A percentile compares a stretch with the other conserved stretches of the same genome.
phyloP scores from a whole-genome alignment of 23 tunicate species.

The Diplosoma virens region DNA sequence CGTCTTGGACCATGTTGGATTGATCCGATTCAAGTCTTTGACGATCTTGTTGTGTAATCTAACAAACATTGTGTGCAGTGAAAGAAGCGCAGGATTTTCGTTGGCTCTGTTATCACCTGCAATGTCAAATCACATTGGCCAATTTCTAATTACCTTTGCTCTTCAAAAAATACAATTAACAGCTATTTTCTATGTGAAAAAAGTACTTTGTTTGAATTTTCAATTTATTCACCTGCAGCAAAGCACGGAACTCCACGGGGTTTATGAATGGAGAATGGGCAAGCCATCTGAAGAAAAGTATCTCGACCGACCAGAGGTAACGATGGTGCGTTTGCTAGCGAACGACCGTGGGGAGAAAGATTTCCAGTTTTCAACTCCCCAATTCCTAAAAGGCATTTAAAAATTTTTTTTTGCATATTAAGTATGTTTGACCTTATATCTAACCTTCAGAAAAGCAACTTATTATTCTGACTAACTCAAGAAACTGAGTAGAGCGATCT shows the following conservation, averaged over 20 bases:
- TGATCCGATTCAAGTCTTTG: conserved; percentile 7
- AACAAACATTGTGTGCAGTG: too few species aligned
- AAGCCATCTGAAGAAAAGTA: conserved; percentile 25
- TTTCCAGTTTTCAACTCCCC: conserved; percentile 36
- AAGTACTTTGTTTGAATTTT: too few species aligned
- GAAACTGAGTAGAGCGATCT: too few species aligned
- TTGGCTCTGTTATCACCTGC: conserved; percentile 71
- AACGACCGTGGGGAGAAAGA: conserved; percentile 1
- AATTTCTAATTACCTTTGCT: too few species aligned
- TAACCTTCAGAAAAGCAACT: too few species aligned
- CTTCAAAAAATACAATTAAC: too few species aligned
- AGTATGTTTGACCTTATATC: too few species aligned
- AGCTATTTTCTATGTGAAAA: too few species aligned
- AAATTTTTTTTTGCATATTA: too few species aligned
- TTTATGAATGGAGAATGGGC: conserved; percentile 43
- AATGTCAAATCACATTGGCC: background rate
- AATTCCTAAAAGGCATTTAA: conserved; percentile 32
- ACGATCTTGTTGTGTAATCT: conserved; percentile 54
- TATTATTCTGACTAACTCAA: too few species aligned
- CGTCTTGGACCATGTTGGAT: conserved; percentile 24
- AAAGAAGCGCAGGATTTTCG: too few species aligned
- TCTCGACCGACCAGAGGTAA: conserved; percentile 28
- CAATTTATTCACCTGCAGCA: conserved; percentile 75
- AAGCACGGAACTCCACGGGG: conserved; percentile 61
- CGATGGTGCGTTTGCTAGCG: conserved; percentile 30